phyloP scores from a whole-genome alignment of 2,888 invertebrate genomes.

The Drosophila paucipuncta region DNA sequence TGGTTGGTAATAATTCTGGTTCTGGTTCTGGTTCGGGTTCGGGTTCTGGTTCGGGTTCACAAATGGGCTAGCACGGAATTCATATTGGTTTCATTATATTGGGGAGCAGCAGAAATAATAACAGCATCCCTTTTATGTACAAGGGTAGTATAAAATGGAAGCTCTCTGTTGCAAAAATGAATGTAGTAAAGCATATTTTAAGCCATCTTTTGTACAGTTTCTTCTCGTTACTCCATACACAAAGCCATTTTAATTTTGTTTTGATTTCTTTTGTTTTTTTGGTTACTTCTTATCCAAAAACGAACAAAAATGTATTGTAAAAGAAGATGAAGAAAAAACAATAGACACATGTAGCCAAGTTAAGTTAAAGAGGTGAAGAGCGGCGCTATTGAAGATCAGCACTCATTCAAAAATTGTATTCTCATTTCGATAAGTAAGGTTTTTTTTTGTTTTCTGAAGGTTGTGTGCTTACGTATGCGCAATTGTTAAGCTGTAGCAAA shows the following conservation, averaged over 20 bases:
- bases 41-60: constrained; percentile 10
- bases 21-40: constrained; percentile 3
- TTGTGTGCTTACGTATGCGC: constrained; percentile 78
- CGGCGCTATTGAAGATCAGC: constrained; percentile 5
- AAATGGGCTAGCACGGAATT: constrained; percentile 47
- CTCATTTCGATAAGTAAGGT: constrained; percentile 7
- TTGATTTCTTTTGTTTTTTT: constrained; percentile 2
- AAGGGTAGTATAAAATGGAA: constrained; percentile 76
- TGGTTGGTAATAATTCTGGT: constrained; percentile 15
- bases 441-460: constrained; percentile 31
- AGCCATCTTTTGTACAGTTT: constrained; percentile 84
- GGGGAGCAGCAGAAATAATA: constrained; percentile 73
- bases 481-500: constrained; percentile 51
- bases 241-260: constrained; percentile 36
- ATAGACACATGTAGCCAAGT: constrained; percentile 30
- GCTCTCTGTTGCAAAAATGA: constrained; percentile 79
- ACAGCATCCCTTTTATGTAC: constrained; percentile 73
- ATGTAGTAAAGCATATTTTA: constrained; percentile 86
- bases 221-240: constrained; percentile 41
- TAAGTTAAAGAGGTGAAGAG: constrained; percentile 4
- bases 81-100: constrained; percentile 9
- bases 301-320: constrained; percentile 28
- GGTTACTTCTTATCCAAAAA: constrained; percentile 35
- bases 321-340: constrained; percentile 23
- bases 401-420: constrained; percentile 7